phyloP scores from a whole-genome alignment of 2,888 invertebrate species.

The Leptogaster cylindrica region DNA sequence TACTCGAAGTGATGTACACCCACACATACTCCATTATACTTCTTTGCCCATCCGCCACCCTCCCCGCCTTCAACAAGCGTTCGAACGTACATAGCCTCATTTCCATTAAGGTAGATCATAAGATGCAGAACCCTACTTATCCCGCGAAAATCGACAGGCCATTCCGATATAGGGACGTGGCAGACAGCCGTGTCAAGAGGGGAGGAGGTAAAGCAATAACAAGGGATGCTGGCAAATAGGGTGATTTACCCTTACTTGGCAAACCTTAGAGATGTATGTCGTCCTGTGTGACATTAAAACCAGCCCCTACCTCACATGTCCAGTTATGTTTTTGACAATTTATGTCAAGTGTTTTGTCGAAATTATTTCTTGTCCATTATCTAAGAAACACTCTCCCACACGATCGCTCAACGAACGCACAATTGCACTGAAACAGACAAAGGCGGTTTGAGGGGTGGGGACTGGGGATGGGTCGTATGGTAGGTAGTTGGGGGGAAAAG shows the following conservation, averaged over 20 bases:
- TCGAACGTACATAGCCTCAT: constrained; percentile 24
- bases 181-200: constrained; percentile 29
- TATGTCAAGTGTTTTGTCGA: constrained; percentile 38
- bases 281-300: constrained; percentile 27
- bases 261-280: not conserved
- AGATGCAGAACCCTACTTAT: constrained; percentile 39
- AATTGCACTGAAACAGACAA: not conserved
- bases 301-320: constrained; percentile 10
- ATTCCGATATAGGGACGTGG: constrained; percentile 32
- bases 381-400: constrained; percentile 29
- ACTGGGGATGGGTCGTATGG: constrained; percentile 16
- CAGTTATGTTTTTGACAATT: constrained; percentile 40
- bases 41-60: too few relatives aligned
- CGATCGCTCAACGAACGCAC: not conserved
- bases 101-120: constrained; percentile 24
- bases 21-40: not conserved
- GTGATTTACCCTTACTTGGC: not conserved
- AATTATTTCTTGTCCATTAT: constrained; percentile 38
- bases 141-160: constrained; percentile 38
- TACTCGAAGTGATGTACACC: constrained; percentile 4
- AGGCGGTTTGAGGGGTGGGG: constrained; percentile 9
- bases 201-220: too few relatives aligned
- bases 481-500: not conserved
- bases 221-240: not conserved
- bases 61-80: too few relatives aligned